Percentiles rank a stretch among this genome's conserved stretches.
Evolutionary conservation across 1,140 invertebrate species (phyloP).

Genomic region (Amphibalanus amphitrite): DNA sequence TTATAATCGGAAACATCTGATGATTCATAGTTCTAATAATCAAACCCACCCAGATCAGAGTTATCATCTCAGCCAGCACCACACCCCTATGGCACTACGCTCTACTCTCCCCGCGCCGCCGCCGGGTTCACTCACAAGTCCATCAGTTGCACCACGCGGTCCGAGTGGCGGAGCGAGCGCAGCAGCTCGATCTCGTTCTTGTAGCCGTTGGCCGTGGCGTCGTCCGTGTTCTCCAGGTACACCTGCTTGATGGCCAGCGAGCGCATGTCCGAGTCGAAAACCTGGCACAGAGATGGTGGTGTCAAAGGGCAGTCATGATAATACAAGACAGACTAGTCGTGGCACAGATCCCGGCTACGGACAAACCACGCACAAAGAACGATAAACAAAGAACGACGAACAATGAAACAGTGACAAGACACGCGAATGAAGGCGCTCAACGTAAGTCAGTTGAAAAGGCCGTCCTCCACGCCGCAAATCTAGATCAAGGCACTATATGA

Average conservation of each 20-base stretch:
- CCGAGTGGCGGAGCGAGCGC: conserved; percentile 59
- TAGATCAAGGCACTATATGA: no score
- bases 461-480: no score
- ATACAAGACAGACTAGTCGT: neutral
- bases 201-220: conserved; percentile 52
- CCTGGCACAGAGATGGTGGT: conserved; percentile 20
- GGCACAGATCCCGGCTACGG: neutral
- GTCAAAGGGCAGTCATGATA: neutral
- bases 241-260: conserved; percentile 38
- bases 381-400: neutral
- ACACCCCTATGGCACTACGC: no score
- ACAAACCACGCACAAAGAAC: neutral
- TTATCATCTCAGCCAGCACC: no score
- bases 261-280: conserved; percentile 24
- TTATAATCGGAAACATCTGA: no score
- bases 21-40: no score
- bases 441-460: no score
- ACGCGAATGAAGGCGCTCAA: no score
- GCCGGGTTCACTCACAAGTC: conserved; percentile 90
- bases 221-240: conserved; percentile 46
- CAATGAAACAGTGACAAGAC: no score
- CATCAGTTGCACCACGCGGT: conserved; percentile 64
- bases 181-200: conserved; percentile 79
- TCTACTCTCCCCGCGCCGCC: no score
- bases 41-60: no score